Percentiles rank a stretch among this genome's conserved stretches.
phyloP scores from a whole-genome alignment of 2,113 vertebrate species.

The Sarotherodon lohbergeri region DNA sequence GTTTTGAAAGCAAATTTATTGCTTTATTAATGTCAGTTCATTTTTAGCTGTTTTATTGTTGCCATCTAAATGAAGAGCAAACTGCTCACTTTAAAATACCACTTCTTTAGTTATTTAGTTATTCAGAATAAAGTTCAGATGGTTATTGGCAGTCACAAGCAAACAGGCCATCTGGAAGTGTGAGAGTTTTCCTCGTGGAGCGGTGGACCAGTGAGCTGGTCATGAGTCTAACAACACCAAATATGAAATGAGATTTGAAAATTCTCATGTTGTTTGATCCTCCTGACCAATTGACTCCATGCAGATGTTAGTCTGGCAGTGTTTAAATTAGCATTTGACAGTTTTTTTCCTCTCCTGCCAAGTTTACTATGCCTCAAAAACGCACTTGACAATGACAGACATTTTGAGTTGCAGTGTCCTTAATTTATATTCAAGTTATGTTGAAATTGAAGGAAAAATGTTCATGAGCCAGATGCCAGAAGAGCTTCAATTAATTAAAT shows the following conservation, averaged over 20 bases:
- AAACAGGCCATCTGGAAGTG: conserved; percentile 57
- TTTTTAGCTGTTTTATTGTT: background rate
- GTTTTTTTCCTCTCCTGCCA: background rate
- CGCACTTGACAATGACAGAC: background rate
- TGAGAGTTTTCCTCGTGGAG: conserved; percentile 53
- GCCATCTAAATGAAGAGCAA: background rate
- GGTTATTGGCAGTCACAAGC: conserved; percentile 30
- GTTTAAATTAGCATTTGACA: background rate
- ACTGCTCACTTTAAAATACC: background rate
- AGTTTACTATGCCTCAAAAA: background rate
- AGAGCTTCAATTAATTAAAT: background rate
- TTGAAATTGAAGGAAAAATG: background rate
- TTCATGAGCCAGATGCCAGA: background rate
- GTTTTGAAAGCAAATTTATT: background rate
- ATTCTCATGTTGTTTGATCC: background rate
- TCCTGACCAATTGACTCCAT: background rate
- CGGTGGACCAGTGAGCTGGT: conserved; percentile 2
- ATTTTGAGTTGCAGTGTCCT: background rate
- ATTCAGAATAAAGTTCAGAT: conserved; percentile 6
- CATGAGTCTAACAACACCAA: conserved; percentile 30
- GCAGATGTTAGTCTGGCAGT: conserved; percentile 15
- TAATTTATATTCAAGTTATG: background rate
- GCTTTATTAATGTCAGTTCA: background rate
- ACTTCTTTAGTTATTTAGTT: background rate
- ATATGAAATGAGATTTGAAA: background rate